Conservation (phyloP, 2,113 vertebrate species). For the Odobenus rosmarus region DNA sequence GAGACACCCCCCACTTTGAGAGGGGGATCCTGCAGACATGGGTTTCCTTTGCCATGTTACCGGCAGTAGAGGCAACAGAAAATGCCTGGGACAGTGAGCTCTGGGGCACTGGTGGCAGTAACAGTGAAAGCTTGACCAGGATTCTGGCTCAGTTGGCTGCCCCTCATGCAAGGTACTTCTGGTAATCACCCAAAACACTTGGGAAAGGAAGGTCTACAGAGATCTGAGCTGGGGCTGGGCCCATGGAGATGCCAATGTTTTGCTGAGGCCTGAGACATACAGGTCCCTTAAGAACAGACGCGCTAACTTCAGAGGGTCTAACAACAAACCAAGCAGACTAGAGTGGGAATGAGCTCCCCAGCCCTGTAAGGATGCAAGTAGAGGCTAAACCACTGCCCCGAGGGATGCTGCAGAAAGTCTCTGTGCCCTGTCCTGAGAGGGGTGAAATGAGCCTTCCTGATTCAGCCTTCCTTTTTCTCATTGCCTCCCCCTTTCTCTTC, state of each 20-base stretch:
- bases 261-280: neutral
- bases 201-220: neutral
- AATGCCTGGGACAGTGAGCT: neutral
- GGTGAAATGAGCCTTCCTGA: neutral
- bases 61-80: neutral
- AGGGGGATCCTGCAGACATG: neutral
- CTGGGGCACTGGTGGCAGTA: rapidly evolving
- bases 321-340: neutral
- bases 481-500: neutral
- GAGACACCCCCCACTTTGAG: neutral
- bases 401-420: neutral
- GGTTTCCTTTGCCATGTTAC: neutral
- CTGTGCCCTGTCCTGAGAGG: neutral
- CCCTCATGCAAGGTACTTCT: neutral
- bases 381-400: neutral
- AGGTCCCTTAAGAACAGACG: neutral
- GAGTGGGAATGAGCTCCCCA: neutral
- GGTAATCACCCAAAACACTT: neutral
- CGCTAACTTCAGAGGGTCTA: neutral
- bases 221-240: neutral
- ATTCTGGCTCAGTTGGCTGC: neutral
- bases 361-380: rapidly evolving
- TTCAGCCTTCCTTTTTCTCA: neutral
- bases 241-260: neutral
- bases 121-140: neutral